A percentile compares a stretch with the other conserved stretches of the same genome.
phyloP scores from a whole-genome alignment of 2,888 invertebrate species.

The Agrotis clavis region DNA sequence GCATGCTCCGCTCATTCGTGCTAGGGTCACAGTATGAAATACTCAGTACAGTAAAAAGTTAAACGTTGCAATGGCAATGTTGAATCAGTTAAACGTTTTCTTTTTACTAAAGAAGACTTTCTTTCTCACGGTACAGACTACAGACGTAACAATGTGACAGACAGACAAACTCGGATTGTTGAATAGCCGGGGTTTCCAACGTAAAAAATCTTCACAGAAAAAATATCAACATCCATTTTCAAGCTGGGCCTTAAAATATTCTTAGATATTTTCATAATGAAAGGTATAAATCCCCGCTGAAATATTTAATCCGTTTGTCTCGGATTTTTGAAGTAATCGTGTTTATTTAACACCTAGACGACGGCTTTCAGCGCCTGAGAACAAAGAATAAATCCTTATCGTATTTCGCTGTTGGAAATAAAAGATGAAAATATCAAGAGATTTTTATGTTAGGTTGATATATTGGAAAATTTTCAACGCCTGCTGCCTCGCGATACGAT shows the following conservation, averaged over 20 bases:
- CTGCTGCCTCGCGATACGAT: slow-evolving; percentile 52
- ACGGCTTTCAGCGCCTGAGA: slow-evolving; percentile 42
- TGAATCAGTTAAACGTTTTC: slow-evolving; percentile 26
- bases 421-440: slow-evolving; percentile 57
- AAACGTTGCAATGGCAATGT: neutral
- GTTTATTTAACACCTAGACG: slow-evolving; percentile 61
- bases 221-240: slow-evolving; percentile 23
- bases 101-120: slow-evolving; percentile 30
- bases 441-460: slow-evolving; percentile 58
- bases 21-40: neutral
- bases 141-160: slow-evolving; percentile 27
- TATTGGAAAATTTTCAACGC: slow-evolving; percentile 66
- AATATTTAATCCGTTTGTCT: slow-evolving; percentile 60
- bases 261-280: slow-evolving; percentile 58
- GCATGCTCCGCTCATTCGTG: neutral
- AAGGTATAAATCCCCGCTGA: slow-evolving; percentile 56
- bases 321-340: slow-evolving; percentile 60
- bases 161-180: slow-evolving; percentile 8
- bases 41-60: neutral
- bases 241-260: slow-evolving; percentile 32
- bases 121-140: slow-evolving; percentile 29
- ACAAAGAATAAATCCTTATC: slow-evolving; percentile 59
- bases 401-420: slow-evolving; percentile 52
- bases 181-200: neutral
- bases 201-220: slow-evolving; percentile 13